These are phyloP conservation scores for Ochotona princeps DNA, from an alignment of 2,113 vertebrate genomes.

Conservation along the genomic window DNA sequence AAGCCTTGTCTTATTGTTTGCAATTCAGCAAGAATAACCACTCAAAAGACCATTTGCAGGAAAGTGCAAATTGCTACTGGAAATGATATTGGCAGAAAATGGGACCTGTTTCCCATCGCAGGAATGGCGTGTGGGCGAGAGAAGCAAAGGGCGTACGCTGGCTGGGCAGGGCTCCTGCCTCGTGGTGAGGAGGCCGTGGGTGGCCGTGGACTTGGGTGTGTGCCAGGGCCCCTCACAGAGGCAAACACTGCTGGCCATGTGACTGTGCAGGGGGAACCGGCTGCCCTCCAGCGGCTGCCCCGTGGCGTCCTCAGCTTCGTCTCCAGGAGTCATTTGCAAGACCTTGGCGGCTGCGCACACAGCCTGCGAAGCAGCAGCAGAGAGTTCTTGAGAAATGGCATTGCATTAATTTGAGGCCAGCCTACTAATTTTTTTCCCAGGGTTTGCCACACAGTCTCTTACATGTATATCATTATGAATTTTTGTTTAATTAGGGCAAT, in stretches of 20 bases:
- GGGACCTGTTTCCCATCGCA: not conserved
- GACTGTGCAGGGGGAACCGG: not conserved
- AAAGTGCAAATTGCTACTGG: not conserved
- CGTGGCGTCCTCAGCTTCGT: not conserved
- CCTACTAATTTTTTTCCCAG: not conserved
- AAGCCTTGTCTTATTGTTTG: slow-evolving; percentile 47
- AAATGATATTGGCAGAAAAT: not conserved
- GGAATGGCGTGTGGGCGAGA: not conserved
- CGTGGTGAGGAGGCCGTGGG: no score
- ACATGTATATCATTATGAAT: not conserved
- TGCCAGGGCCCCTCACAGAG: not conserved
- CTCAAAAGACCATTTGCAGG: slow-evolving; percentile 29
- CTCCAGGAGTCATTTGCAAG: not conserved
- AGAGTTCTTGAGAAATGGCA: not conserved
- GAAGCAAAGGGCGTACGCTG: accelerated
- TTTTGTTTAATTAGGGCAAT: not conserved
- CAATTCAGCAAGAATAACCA: slow-evolving; percentile 62
- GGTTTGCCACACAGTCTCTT: accelerated
- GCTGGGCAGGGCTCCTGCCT: no score
- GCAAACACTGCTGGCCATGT: not conserved
- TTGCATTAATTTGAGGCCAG: not conserved
- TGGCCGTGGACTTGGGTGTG: accelerated
- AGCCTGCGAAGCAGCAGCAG: not conserved
- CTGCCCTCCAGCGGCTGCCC: not conserved
- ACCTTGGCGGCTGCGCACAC: not conserved